These are phyloP conservation scores for Drosophila suboccidentalis DNA, from an alignment of 2,888 invertebrate genomes.

Conservation along the genomic window DNA sequence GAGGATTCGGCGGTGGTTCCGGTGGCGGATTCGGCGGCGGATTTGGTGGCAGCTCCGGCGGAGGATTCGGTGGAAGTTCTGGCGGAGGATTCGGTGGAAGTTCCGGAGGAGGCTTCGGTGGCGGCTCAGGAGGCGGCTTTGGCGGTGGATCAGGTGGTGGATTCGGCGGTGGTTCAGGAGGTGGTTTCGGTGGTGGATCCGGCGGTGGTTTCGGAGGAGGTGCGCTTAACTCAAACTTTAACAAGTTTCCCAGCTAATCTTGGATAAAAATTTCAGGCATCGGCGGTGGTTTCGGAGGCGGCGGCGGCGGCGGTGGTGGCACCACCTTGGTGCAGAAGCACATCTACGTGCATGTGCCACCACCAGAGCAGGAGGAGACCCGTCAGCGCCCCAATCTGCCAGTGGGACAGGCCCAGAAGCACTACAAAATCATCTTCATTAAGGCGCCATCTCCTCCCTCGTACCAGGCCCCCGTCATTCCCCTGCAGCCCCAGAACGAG, in stretches of 20 bases:
- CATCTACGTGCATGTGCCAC: constrained; percentile 96
- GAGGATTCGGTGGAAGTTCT: constrained; percentile 61
- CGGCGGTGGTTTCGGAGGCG: constrained; percentile 74
- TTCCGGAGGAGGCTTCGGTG: constrained; percentile 51
- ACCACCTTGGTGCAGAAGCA: constrained; percentile 91
- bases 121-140: constrained; percentile 54
- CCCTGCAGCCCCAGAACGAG: constrained; percentile 92
- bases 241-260: constrained; percentile 32
- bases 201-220: constrained; percentile 73
- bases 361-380: constrained; percentile 93
- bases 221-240: constrained; percentile 34
- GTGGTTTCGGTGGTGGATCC: constrained; percentile 67
- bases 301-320: constrained; percentile 82
- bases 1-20: constrained; percentile 62
- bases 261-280: constrained; percentile 53
- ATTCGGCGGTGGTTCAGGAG: constrained; percentile 60
- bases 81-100: constrained; percentile 71
- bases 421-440: constrained; percentile 97
- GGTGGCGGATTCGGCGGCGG: constrained; percentile 60
- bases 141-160: constrained; percentile 65
- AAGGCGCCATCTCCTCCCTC: constrained; percentile 95
- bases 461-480: constrained; percentile 93
- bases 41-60: constrained; percentile 51
- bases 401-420: constrained; percentile 92
- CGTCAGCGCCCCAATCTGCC: constrained; percentile 88